Base-by-base conservation (phyloP, 2,797 vertebrate genomes). In the Lithobates sylvaticus region DNA sequence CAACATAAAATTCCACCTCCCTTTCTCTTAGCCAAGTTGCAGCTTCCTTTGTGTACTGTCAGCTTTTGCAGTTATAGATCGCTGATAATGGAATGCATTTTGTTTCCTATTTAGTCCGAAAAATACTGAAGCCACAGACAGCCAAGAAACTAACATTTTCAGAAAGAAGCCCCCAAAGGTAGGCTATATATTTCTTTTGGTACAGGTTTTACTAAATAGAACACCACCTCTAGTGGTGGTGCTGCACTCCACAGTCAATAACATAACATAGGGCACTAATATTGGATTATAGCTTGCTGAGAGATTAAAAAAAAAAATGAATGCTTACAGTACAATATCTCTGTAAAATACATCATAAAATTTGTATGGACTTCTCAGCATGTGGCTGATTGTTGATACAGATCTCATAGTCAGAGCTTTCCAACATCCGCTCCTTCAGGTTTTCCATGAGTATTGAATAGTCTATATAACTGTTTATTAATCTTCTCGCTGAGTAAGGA, bases 361-460 rank as follows among this genome's bases (percentile, higher is more conserved):
- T 27, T 73, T 44, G 18, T 42, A 44, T 44, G 44, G 42, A 5
- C 29, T 74, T 50, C 42, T 29, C 42, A 26, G 39, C 42, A 29
- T 47, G 44, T 47, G 42, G 42, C 42, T 27, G 42, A 74, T 50
- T 74, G 72, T 36, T 74, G 72, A 74, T 39, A 74, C 72, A 74
- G 42, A 47, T 74, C 72, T 74, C 5, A 15, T 74, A 29, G 72
- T 50, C 26, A 15, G 42, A 74, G 15, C 71, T 73, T 74, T 74
- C 72, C 72, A 74, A 74, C 72, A 74, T 74, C 72, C 72, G 42
- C 72, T 74, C 42, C 42, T 44, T 47, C 42, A 74, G 42, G 72
- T 50, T 50, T 74, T 74, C 42, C 72, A 50, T 50, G 42, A 47
- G 39, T n/a, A 74, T 29, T 47, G 44, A 74, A 74, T 74, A 50